These are phyloP conservation scores for Alcis repandata DNA, from an alignment of 2,888 invertebrate genomes.

Conservation along the genomic window DNA sequence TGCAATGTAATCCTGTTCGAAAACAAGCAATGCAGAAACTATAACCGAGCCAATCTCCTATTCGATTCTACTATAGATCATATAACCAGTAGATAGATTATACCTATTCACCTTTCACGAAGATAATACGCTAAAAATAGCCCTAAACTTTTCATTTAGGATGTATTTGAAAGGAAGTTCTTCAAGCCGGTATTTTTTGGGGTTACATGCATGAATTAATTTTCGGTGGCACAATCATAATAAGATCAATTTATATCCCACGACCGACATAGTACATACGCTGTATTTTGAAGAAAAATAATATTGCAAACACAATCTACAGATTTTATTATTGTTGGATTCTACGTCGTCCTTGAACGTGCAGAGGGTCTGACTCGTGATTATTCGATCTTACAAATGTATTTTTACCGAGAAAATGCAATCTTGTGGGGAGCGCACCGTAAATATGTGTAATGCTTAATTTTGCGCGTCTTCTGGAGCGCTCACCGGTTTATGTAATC, in stretches of 20 bases:
- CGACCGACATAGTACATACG: too few species aligned
- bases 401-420: slow-evolving; percentile 50
- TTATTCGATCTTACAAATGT: slow-evolving; percentile 49
- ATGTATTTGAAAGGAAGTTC: too few species aligned
- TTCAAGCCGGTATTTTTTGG: too few species aligned
- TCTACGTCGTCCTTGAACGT: slow-evolving; percentile 44
- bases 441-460: slow-evolving; percentile 46
- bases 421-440: slow-evolving; percentile 46
- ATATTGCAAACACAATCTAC: too few species aligned
- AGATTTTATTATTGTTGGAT: slow-evolving; percentile 40
- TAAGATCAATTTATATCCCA: too few species aligned
- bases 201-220: too few species aligned
- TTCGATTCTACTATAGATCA: slow-evolving; percentile 39
- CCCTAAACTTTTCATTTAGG: too few species aligned
- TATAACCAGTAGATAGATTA: too few species aligned
- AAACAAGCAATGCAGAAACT: slow-evolving; percentile 22
- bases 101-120: too few species aligned
- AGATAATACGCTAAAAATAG: too few species aligned
- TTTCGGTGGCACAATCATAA: too few species aligned
- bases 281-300: too few species aligned
- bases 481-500: background rate
- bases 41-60: slow-evolving; percentile 48
- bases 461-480: slow-evolving; percentile 33
- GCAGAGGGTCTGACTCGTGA: slow-evolving; percentile 44
- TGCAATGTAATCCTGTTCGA: slow-evolving; percentile 19